phyloP scores from a whole-genome alignment of 1,140 invertebrate genomes.

The Drosophila seguyi region DNA sequence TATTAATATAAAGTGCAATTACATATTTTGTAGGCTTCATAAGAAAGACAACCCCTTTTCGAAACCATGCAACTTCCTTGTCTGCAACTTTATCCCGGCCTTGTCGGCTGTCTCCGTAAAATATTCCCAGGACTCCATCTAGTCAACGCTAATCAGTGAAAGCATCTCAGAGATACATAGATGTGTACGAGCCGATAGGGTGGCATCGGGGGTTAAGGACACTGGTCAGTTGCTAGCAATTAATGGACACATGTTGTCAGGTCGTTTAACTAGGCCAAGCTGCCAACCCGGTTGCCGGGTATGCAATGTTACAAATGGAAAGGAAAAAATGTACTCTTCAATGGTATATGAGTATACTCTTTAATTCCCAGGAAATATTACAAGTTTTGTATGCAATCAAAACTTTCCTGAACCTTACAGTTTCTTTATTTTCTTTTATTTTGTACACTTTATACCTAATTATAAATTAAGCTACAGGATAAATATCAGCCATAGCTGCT shows the following conservation, averaged over 20 bases:
- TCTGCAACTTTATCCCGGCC: not conserved
- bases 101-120: not conserved
- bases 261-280: not conserved
- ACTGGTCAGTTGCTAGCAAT: not conserved
- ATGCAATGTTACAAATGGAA: not conserved
- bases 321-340: not conserved
- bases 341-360: not conserved
- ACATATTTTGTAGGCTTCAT: too few relatives aligned
- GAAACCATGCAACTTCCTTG: not conserved
- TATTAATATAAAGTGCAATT: too few relatives aligned
- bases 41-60: not conserved
- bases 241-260: not conserved
- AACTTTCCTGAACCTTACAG: not conserved
- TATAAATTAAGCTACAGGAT: too few relatives aligned
- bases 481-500: too few relatives aligned
- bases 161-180: not conserved
- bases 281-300: not conserved
- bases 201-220: not conserved
- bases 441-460: too few relatives aligned
- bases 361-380: not conserved
- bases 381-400: not conserved
- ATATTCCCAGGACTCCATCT: not conserved
- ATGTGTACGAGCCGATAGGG: not conserved
- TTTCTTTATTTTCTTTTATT: too few relatives aligned
- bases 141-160: not conserved